Conservation (phyloP, 1,140 invertebrate species). For the Trialeurodes vaporariorum region DNA sequence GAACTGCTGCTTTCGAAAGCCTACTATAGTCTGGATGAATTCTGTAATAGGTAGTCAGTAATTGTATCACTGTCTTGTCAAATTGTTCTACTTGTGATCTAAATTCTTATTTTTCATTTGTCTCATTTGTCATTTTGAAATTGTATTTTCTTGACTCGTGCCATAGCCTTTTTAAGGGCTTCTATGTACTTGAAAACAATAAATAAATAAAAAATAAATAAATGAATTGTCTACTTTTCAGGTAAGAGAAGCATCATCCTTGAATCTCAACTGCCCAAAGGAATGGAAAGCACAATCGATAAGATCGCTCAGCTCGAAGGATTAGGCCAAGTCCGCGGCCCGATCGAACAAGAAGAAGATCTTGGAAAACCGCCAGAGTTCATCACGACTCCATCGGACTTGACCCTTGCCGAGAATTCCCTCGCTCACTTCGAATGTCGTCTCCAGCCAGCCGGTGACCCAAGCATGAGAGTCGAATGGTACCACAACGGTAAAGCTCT, state of each 20-base stretch:
- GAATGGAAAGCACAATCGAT: slow-evolving; percentile 85
- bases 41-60: no score
- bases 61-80: no score
- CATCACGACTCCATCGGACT: slow-evolving; percentile 72
- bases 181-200: no score
- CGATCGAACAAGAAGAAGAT: slow-evolving; percentile 59
- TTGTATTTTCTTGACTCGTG: no score
- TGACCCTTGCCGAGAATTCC: slow-evolving; percentile 74
- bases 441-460: slow-evolving; percentile 79
- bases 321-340: slow-evolving; percentile 49
- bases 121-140: no score
- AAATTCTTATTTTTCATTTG: no score
- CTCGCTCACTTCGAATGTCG: slow-evolving; percentile 87
- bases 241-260: slow-evolving; percentile 79
- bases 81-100: no score
- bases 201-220: no score
- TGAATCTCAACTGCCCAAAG: slow-evolving; percentile 81
- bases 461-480: slow-evolving; percentile 89
- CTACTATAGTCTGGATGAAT: no score
- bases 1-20: no score
- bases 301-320: slow-evolving; percentile 89
- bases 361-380: slow-evolving; percentile 85
- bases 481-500: slow-evolving; percentile 89
- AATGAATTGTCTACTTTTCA: no score
- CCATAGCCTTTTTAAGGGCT: no score